Conservation (phyloP, 2,113 vertebrate species). For the Pachyramphus minor region DNA sequence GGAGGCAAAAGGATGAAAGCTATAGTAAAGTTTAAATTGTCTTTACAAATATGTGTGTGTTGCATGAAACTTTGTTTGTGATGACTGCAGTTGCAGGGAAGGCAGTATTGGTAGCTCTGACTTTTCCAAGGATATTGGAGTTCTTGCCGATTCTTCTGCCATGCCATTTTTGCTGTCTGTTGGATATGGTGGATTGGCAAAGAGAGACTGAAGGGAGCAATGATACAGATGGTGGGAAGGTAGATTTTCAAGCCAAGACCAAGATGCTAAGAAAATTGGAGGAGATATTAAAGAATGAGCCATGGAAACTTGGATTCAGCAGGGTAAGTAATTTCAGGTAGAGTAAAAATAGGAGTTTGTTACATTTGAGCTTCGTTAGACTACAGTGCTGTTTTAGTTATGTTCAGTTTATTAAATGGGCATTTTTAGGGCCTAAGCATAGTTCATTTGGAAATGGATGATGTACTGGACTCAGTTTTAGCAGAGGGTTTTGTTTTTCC, state of each 20-base stretch:
- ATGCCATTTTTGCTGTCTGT: conserved; percentile 57
- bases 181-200: neutral
- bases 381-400: neutral
- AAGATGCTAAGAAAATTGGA: conserved; percentile 37
- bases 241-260: neutral
- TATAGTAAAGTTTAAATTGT: neutral
- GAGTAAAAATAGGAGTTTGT: neutral
- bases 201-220: neutral
- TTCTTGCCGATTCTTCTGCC: conserved; percentile 75
- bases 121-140: conserved; percentile 68
- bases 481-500: neutral
- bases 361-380: neutral
- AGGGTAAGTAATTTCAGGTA: conserved; percentile 60
- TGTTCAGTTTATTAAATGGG: neutral
- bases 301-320: conserved; percentile 79
- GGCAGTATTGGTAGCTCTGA: conserved; percentile 47
- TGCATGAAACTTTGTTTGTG: neutral
- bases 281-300: conserved; percentile 54
- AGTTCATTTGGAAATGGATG: neutral
- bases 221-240: neutral
- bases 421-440: neutral
- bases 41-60: neutral
- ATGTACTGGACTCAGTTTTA: neutral
- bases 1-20: neutral
- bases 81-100: conserved; percentile 55